Evolutionary conservation across 2,888 invertebrate genomes (phyloP).

Genomic region (Oconnorella tubifera): DNA sequence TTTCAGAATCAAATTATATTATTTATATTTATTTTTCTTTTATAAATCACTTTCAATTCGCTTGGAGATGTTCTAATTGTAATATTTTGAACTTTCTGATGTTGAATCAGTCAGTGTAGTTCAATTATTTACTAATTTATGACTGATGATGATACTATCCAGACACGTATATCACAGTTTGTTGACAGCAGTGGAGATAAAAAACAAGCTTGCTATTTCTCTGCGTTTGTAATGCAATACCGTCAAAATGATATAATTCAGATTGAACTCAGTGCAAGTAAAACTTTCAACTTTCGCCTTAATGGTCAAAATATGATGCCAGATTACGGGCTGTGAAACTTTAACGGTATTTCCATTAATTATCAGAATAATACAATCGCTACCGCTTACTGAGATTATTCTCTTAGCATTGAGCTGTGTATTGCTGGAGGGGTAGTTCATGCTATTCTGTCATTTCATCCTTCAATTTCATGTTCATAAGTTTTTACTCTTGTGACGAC

Average conservation of each 20-base stretch:
- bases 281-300: constrained; percentile 1
- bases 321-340: neutral
- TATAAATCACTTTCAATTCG: too few relatives aligned
- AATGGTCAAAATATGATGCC: neutral
- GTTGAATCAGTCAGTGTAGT: too few relatives aligned
- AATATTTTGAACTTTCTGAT: too few relatives aligned
- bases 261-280: constrained; percentile 8
- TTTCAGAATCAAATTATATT: too few relatives aligned
- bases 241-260: constrained; percentile 4
- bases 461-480: too few relatives aligned
- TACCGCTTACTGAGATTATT: too few relatives aligned
- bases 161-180: constrained; percentile 14
- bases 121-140: constrained; percentile 15
- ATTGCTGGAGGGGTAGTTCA: too few relatives aligned
- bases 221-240: constrained; percentile 17
- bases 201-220: constrained; percentile 14
- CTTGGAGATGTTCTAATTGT: too few relatives aligned
- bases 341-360: neutral
- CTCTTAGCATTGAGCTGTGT: too few relatives aligned
- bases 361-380: neutral
- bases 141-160: constrained; percentile 2
- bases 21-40: too few relatives aligned
- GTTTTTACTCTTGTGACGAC: too few relatives aligned
- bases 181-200: neutral
- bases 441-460: too few relatives aligned